Percentiles rank a stretch among this genome's conserved stretches.
Evolutionary conservation across 2,797 vertebrate species (phyloP).

Genomic region (Linurgus olivaceus): DNA sequence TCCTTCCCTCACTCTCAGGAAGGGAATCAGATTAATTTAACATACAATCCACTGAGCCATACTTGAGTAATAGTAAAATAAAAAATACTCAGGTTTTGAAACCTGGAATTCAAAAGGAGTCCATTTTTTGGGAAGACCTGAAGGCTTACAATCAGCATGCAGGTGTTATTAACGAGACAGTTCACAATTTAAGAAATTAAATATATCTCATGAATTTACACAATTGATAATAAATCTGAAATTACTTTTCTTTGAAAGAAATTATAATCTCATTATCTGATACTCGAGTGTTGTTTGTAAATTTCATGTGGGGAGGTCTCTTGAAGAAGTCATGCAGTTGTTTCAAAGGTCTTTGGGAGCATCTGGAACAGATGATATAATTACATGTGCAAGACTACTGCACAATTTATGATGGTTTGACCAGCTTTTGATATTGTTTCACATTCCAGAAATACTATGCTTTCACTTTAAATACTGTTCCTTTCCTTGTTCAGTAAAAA

Average conservation of each 20-base stretch:
- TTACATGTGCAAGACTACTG: not conserved
- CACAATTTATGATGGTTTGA: not conserved
- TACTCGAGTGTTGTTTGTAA: not conserved
- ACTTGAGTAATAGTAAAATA: not conserved
- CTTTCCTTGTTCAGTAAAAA: constrained; percentile 1
- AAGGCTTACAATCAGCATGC: not conserved
- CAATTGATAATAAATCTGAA: not conserved
- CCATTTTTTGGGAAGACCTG: not conserved
- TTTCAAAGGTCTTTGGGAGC: not conserved
- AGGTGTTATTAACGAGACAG: not conserved
- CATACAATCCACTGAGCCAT: not conserved
- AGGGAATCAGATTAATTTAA: not conserved
- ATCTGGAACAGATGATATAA: not conserved
- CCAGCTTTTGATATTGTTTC: not conserved
- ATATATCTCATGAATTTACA: not conserved
- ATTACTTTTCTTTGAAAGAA: not conserved
- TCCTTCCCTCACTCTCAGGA: not conserved
- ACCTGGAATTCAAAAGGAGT: not conserved
- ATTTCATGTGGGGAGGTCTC: not conserved
- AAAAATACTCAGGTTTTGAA: not conserved
- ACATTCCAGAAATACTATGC: not conserved
- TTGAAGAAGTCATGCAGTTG: not conserved
- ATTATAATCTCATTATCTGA: not conserved
- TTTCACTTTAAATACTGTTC: constrained; percentile 9
- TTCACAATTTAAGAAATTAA: not conserved